phyloP scores from a whole-genome alignment of 2,113 vertebrate species.

The Brachyistius frenatus region DNA sequence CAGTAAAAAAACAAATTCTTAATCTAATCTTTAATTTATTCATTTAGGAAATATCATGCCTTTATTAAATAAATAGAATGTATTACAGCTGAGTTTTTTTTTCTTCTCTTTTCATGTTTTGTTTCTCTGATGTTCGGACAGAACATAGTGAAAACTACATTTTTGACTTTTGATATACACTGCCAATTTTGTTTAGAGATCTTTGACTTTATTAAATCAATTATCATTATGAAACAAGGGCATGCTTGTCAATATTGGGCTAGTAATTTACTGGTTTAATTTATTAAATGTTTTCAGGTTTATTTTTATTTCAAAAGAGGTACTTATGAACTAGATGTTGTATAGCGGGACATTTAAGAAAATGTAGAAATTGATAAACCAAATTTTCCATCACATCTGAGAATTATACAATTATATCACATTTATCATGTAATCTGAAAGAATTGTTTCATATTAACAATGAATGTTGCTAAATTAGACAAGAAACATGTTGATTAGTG shows the following conservation, averaged over 20 bases:
- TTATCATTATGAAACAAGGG: conserved; percentile 40
- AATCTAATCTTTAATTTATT: neutral
- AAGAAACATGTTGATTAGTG: too few species aligned
- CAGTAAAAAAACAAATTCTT: neutral
- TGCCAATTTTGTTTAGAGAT: neutral
- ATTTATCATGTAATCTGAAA: neutral
- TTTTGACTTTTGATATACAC: neutral
- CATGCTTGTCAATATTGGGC: conserved; percentile 54
- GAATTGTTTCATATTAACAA: too few species aligned
- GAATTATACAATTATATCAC: too few species aligned
- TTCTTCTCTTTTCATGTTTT: conserved; percentile 3
- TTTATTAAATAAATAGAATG: conserved; percentile 38
- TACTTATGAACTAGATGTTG: neutral
- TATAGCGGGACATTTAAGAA: neutral
- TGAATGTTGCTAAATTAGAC: too few species aligned
- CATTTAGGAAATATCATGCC: neutral
- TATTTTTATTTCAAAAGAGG: conserved; percentile 14
- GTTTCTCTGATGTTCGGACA: neutral
- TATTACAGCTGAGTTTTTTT: neutral
- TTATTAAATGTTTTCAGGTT: neutral
- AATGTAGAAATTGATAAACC: too few species aligned
- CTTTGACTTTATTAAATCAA: conserved; percentile 15
- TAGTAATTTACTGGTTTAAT: neutral
- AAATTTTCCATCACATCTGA: too few species aligned
- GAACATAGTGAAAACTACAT: neutral